Evolutionary conservation across 2,797 vertebrate genomes (phyloP).

Genomic region (Phataginus tetradactyla): DNA sequence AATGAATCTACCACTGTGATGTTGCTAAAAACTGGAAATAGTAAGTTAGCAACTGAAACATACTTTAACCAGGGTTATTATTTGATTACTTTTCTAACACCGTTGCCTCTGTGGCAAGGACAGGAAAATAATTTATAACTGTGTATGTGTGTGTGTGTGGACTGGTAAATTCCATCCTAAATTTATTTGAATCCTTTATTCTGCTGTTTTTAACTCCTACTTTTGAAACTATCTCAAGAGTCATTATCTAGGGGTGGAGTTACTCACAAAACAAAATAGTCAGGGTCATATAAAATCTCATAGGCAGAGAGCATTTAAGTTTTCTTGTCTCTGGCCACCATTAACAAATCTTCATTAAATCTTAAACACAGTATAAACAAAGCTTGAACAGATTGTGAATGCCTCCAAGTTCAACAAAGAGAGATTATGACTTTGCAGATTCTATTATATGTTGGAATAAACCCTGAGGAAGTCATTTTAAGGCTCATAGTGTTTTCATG

Average conservation of each 20-base stretch:
- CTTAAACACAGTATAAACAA: slow-evolving; percentile 77
- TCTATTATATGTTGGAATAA: slow-evolving; percentile 56
- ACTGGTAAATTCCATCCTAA: slow-evolving; percentile 5
- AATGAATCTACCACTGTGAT: background rate
- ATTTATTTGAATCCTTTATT: slow-evolving; percentile 14
- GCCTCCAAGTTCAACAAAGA: slow-evolving; percentile 69
- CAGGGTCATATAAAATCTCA: slow-evolving; percentile 72
- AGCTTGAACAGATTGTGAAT: slow-evolving; percentile 70
- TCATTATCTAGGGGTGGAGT: background rate
- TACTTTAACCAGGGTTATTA: background rate
- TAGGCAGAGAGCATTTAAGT: slow-evolving; percentile 59
- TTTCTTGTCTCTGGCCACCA: slow-evolving; percentile 66
- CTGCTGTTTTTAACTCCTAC: background rate
- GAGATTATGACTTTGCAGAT: slow-evolving; percentile 58
- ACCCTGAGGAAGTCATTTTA: slow-evolving; percentile 40
- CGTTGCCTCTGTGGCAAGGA: background rate
- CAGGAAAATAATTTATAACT: background rate
- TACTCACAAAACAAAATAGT: slow-evolving; percentile 52
- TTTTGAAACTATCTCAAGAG: slow-evolving; percentile 50
- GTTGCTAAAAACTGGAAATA: background rate
- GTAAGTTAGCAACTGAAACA: background rate
- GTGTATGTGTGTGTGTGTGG: background rate
- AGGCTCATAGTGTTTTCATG: slow-evolving; percentile 22
- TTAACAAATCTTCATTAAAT: slow-evolving; percentile 80
- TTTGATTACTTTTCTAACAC: background rate